Base-by-base conservation (phyloP, 2,113 vertebrate genomes). In the Marcusenius ussheri region DNA sequence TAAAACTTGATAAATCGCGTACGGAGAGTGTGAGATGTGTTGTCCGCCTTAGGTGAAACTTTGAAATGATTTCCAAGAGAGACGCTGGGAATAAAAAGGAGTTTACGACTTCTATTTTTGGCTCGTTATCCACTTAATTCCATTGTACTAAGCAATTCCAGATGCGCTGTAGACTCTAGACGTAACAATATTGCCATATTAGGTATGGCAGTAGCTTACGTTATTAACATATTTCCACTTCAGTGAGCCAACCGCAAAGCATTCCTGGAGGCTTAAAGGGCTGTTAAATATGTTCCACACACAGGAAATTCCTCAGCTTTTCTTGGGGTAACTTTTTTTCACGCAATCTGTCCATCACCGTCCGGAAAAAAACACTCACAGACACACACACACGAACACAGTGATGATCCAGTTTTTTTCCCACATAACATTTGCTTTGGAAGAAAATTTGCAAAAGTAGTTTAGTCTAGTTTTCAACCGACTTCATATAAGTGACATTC, bases 121-220 rank as follows among this genome's bases (percentile, higher is more conserved):
- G 96, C 95, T 92, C 94, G 92, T 94, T 95, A 92, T 95, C 92
- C 95, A 45, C 87, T 97, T 95, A 95, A 95, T 96, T 96, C 96
- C 95, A 94, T 91, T 92, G 92, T 95, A 93, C 93, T 97, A 97
- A 99, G 95, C 95, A 92, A 95, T 98, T 98, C 98, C 98, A 99
- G 98, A 99, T 99, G 98, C 96, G 96, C 95, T 95, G 96, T 95
- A 96, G 96, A 96, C 96, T 96, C 96, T 96, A 98, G 97, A 99
- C 97, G 98, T 99, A 99, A 99, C 97, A 97, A 96, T 98, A 98
- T 99, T 97, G 95, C 98, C 98, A 98, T 99, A 99, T 99, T 99
- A 99, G 98, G 98, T 99, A 98, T 97, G 97, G 97, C 97, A 98
- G 97, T 97, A 98, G 97, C 96, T 96, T 95, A 96, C 97, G 97